These are phyloP conservation scores for Siderastrea siderea DNA, from an alignment of 92 coral and sea anemone species.

Conservation along the genomic window DNA sequence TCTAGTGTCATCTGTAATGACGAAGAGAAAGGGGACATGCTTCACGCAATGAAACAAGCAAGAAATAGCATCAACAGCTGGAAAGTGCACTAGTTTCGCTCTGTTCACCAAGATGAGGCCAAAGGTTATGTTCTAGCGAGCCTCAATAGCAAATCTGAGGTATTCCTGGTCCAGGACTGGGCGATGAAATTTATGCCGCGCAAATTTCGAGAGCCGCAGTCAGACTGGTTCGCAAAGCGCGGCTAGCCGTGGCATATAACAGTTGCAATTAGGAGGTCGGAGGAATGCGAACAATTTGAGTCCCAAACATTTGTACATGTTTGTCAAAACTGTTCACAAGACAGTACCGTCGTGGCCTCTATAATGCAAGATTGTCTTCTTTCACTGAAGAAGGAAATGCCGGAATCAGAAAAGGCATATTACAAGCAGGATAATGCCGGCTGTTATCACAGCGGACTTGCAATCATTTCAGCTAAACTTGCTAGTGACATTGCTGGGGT, in stretches of 20 bases:
- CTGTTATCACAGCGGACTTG: slow-evolving; percentile 44
- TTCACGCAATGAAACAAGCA: slow-evolving; percentile 44
- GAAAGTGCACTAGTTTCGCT: slow-evolving; percentile 51
- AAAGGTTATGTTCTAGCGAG: slow-evolving; percentile 46
- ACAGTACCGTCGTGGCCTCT: slow-evolving; percentile 44
- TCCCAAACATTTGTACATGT: too few relatives aligned
- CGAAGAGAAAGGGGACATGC: slow-evolving; percentile 45
- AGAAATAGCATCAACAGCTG: slow-evolving; percentile 33
- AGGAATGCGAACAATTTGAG: too few relatives aligned
- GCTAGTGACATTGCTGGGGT: slow-evolving; percentile 7
- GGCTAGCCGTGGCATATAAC: too few relatives aligned
- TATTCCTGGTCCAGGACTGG: background rate
- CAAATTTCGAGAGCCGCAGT: background rate
- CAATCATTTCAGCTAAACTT: slow-evolving; percentile 22
- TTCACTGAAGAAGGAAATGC: slow-evolving; percentile 36
- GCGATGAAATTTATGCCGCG: slow-evolving; percentile 16
- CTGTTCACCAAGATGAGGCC: slow-evolving; percentile 47
- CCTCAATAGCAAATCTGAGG: slow-evolving; percentile 20
- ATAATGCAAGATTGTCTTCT: slow-evolving; percentile 44
- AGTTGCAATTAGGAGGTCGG: too few relatives aligned
- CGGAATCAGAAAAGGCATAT: slow-evolving; percentile 33
- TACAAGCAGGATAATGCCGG: too few relatives aligned
- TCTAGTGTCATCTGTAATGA: slow-evolving; percentile 9
- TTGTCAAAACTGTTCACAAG: slow-evolving; percentile 24
- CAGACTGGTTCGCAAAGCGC: too few relatives aligned